Percentiles rank a stretch among this genome's conserved stretches.
These are phyloP conservation scores for Pterois miles DNA, from an alignment of 2,797 vertebrate species.

Conservation along the genomic window DNA sequence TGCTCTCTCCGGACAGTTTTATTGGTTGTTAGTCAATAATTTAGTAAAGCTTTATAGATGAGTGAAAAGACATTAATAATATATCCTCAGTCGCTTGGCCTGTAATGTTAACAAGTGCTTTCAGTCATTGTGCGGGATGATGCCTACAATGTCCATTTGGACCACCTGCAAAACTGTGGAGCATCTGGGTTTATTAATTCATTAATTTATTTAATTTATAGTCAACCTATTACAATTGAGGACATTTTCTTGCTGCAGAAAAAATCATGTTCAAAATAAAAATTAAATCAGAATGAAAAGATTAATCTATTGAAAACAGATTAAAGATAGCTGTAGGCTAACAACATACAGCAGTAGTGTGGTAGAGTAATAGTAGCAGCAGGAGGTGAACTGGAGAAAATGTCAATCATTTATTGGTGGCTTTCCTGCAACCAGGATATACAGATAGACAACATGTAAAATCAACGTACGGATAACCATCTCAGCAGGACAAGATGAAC, in stretches of 20 bases:
- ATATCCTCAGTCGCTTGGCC: not conserved
- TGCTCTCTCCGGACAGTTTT: not conserved
- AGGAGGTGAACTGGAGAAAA: not conserved
- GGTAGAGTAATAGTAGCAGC: not conserved
- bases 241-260: not conserved
- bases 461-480: not conserved
- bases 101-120: not conserved
- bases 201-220: not conserved
- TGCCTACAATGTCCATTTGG: not conserved
- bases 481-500: not conserved
- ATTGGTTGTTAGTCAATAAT: not conserved
- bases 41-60: not conserved
- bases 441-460: not conserved
- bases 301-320: too few species aligned
- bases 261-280: not conserved
- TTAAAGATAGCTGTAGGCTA: not conserved
- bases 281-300: too few species aligned
- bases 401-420: not conserved
- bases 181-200: not conserved
- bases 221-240: not conserved
- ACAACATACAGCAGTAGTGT: not conserved
- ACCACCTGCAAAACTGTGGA: not conserved
- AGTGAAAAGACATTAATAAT: not conserved
- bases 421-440: not conserved
- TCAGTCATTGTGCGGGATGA: too few species aligned